phyloP scores from a whole-genome alignment of 2,113 vertebrate species.

The Gymnorhina tibicen region DNA sequence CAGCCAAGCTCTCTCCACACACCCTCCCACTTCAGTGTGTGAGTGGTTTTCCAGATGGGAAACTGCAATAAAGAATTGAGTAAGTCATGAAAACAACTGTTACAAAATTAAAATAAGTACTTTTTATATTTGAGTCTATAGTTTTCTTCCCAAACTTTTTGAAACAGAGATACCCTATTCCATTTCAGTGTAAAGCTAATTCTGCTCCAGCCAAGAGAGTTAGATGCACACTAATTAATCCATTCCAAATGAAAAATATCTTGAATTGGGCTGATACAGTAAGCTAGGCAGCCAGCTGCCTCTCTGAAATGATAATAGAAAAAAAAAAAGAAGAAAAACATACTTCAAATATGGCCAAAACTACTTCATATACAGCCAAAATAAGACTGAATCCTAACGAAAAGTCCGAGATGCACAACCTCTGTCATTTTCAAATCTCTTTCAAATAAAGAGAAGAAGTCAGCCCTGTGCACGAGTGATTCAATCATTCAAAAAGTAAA shows the following conservation, averaged over 20 bases:
- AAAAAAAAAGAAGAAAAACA: neutral
- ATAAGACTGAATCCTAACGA: neutral
- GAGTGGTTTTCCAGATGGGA: conserved; percentile 86
- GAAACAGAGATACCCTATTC: neutral
- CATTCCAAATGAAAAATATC: neutral
- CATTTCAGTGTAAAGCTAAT: neutral
- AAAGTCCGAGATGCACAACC: neutral
- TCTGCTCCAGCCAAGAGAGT: neutral
- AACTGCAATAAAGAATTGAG: conserved; percentile 73
- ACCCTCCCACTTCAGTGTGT: conserved; percentile 93
- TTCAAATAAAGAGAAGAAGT: neutral
- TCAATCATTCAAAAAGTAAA: neutral
- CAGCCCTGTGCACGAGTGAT: neutral
- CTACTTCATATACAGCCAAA: neutral
- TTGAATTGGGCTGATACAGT: neutral
- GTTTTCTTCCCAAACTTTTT: neutral
- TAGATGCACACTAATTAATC: neutral
- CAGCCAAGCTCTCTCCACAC: conserved; percentile 95
- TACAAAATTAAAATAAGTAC: neutral
- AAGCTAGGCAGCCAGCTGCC: neutral
- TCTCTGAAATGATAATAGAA: neutral
- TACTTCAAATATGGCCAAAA: too few relatives aligned
- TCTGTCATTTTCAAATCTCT: neutral
- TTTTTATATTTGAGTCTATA: neutral
- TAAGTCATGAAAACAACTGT: neutral